Conservation (phyloP, 1,140 invertebrate genomes). For the Philotrypesis tridentata region DNA sequence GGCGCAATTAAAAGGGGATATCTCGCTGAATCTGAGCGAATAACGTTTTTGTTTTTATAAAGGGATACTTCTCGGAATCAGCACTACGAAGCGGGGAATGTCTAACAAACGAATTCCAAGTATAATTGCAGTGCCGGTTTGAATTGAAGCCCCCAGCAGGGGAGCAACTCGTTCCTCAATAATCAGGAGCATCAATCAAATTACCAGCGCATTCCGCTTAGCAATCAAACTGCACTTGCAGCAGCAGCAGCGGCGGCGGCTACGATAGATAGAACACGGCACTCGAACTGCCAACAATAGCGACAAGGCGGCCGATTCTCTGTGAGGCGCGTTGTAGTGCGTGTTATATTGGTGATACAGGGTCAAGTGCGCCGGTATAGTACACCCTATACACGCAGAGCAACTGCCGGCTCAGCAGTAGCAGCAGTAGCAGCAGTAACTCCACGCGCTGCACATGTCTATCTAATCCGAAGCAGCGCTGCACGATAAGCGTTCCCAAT, state of each 20-base stretch:
- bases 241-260: too few species aligned
- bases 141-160: background rate
- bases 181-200: background rate
- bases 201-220: conserved; percentile 16
- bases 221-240: conserved; percentile 39
- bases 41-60: too few species aligned
- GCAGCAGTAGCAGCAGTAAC: too few species aligned
- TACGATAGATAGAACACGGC: background rate
- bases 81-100: background rate
- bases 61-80: background rate
- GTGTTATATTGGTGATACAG: conserved; percentile 39
- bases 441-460: conserved; percentile 6
- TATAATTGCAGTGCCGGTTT: background rate
- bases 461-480: conserved; percentile 7
- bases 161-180: background rate
- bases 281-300: background rate
- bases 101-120: background rate
- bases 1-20: background rate
- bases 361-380: conserved; percentile 34
- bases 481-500: conserved; percentile 33
- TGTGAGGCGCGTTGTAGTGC: conserved; percentile 48
- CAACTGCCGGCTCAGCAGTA: conserved; percentile 18
- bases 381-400: too few species aligned
- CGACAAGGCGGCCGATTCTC: background rate
- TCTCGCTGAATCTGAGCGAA: background rate